These are phyloP conservation scores for Tylochromis polylepis DNA, from an alignment of 2,113 vertebrate species.

Conservation along the genomic window DNA sequence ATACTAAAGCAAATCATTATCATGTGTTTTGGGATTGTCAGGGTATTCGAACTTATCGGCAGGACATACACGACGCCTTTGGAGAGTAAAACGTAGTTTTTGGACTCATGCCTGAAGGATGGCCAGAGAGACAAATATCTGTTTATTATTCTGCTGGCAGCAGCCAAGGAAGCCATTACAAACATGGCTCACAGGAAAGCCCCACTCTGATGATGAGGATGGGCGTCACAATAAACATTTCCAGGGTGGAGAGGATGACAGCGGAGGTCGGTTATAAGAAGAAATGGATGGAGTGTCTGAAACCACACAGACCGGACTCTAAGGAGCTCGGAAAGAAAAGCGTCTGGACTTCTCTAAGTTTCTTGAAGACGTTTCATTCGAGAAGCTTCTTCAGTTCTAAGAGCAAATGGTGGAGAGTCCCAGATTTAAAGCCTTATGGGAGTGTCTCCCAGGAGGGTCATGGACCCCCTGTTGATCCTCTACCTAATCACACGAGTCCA, in stretches of 20 bases:
- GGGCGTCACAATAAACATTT: background rate
- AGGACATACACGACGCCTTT: background rate
- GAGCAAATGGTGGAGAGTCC: no score
- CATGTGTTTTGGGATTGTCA: fast-evolving
- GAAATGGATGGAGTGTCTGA: background rate
- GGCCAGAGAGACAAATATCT: background rate
- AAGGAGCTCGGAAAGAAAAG: no score
- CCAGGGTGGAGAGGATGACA: background rate
- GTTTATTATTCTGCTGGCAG: background rate
- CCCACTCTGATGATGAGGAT: background rate
- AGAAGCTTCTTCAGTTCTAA: no score
- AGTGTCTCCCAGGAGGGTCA: no score
- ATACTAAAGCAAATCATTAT: background rate
- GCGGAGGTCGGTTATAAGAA: background rate
- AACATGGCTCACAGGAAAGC: background rate
- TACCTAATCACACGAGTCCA: no score
- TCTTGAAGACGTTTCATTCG: no score
- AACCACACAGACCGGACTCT: background rate
- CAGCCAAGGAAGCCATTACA: fast-evolving
- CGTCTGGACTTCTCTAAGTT: no score
- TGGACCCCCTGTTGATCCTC: no score
- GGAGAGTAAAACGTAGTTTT: background rate
- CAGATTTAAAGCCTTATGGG: no score
- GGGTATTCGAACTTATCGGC: fast-evolving
- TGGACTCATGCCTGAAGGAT: background rate